Conservation (phyloP, 2,797 vertebrate species). For the Podarcis lilfordi region DNA sequence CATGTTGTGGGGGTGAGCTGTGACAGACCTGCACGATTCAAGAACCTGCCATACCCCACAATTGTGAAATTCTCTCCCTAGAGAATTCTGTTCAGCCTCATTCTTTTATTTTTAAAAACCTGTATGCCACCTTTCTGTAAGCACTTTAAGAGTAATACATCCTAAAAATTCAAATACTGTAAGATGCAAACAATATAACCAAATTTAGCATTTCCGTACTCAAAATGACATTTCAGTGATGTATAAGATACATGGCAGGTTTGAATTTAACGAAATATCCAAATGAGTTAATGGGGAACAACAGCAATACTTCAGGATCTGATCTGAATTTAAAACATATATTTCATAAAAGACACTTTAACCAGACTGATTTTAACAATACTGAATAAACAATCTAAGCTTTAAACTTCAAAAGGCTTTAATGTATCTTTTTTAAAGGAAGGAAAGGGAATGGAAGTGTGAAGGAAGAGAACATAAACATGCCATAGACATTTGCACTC, state of each 20-base stretch:
- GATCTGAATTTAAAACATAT: background rate
- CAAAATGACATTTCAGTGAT: background rate
- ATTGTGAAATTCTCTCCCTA: background rate
- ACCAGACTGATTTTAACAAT: constrained; percentile 44
- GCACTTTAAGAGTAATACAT: background rate
- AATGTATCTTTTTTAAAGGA: constrained; percentile 48
- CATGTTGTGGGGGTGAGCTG: background rate
- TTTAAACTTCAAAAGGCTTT: constrained; percentile 53
- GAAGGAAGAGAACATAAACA: constrained; percentile 55
- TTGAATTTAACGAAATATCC: background rate
- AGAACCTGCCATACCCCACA: background rate
- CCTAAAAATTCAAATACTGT: background rate
- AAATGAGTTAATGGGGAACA: background rate
- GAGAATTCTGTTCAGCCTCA: background rate
- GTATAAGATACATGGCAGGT: background rate
- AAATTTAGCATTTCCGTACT: background rate
- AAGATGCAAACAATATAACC: background rate
- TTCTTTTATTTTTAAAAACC: background rate
- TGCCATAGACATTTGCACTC: constrained; percentile 38
- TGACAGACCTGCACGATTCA: background rate
- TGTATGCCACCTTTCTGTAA: no score
- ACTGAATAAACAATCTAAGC: constrained; percentile 61
- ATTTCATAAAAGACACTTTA: constrained; percentile 21
- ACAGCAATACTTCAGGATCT: background rate
- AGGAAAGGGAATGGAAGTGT: constrained; percentile 41